Conservation (phyloP, 2,113 vertebrate genomes). For the Nothoprocta perdicaria region DNA sequence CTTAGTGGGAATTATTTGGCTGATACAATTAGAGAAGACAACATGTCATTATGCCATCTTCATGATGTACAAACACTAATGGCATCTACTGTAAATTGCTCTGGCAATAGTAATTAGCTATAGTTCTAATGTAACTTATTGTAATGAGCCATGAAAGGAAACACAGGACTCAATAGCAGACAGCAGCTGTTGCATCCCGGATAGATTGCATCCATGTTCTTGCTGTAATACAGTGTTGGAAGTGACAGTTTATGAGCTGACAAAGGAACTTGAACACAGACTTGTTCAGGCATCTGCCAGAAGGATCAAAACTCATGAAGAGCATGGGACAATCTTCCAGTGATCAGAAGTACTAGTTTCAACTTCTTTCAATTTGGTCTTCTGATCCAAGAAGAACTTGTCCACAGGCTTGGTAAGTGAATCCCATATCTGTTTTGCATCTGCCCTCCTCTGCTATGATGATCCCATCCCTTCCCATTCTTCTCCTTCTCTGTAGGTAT, state of each 20-base stretch:
- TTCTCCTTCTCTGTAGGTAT: not conserved
- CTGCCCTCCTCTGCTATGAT: not conserved
- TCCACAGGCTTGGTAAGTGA: not conserved
- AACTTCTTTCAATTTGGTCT: not conserved
- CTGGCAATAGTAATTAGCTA: constrained; percentile 32
- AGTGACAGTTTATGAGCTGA: not conserved
- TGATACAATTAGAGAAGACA: constrained; percentile 65
- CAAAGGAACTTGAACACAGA: not conserved
- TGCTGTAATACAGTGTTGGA: rapidly evolving
- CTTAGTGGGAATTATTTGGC: constrained; percentile 49
- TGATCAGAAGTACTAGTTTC: not conserved
- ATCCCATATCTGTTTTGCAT: rapidly evolving
- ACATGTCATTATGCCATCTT: constrained; percentile 52
- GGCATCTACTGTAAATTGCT: constrained; percentile 41
- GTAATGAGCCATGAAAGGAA: constrained; percentile 60
- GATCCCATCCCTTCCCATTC: not conserved
- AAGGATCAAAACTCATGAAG: not conserved
- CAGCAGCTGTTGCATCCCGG: not conserved
- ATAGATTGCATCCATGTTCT: not conserved
- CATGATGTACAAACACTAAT: constrained; percentile 43
- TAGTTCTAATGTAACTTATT: constrained; percentile 28
- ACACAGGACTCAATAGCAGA: not conserved
- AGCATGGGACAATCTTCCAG: not conserved
- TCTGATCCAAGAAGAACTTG: not conserved
- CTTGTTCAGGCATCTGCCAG: not conserved